A percentile compares a stretch with the other conserved stretches of the same genome.
These are phyloP conservation scores for Agrotis ipsilon DNA, from an alignment of 2,888 invertebrate species.

Conservation along the genomic window DNA sequence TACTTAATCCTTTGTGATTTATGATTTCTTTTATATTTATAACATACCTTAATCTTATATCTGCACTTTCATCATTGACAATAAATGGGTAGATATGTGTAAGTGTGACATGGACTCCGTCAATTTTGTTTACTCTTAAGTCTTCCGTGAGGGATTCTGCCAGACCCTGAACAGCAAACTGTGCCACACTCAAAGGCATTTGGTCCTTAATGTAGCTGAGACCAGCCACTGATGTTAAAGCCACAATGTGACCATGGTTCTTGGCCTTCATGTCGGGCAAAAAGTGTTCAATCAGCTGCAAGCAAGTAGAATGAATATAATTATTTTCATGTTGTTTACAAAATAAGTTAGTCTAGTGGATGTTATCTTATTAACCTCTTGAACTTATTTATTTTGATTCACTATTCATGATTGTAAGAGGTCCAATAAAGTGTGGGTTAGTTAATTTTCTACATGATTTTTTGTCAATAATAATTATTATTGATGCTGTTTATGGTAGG, in stretches of 20 bases:
- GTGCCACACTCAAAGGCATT: slow-evolving; percentile 92
- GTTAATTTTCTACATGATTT: background rate
- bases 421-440: background rate
- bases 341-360: background rate
- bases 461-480: background rate
- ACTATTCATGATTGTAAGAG: slow-evolving; percentile 3
- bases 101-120: slow-evolving; percentile 91
- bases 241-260: slow-evolving; percentile 92
- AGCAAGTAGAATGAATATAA: slow-evolving; percentile 22
- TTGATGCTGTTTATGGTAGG: background rate
- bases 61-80: slow-evolving; percentile 89
- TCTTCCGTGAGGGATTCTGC: slow-evolving; percentile 92
- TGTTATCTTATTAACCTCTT: slow-evolving; percentile 13
- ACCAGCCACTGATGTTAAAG: slow-evolving; percentile 92
- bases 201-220: slow-evolving; percentile 91
- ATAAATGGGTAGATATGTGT: slow-evolving; percentile 93
- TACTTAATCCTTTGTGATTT: slow-evolving; percentile 1
- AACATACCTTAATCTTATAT: slow-evolving; percentile 90
- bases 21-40: background rate
- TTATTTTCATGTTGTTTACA: background rate
- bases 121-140: slow-evolving; percentile 89
- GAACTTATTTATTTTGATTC: slow-evolving; percentile 10
- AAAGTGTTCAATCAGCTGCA: slow-evolving; percentile 91
- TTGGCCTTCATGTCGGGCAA: slow-evolving; percentile 91
- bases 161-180: slow-evolving; percentile 93